A percentile compares a stretch with the other conserved stretches of the same genome.
Conservation (phyloP, 2,797 vertebrate genomes). For the Toxotes lorentzi region DNA sequence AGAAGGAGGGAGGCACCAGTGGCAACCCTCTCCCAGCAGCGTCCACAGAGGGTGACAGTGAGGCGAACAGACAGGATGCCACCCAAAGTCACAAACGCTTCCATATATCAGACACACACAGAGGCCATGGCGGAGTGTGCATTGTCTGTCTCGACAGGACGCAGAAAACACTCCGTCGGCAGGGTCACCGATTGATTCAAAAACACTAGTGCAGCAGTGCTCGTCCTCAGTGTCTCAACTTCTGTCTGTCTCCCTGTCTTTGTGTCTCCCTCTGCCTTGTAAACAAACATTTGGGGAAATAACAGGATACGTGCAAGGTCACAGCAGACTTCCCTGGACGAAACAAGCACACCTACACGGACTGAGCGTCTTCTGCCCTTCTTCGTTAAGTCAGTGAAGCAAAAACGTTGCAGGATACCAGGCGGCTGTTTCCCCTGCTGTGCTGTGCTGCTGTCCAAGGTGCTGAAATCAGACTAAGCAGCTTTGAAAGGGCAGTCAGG, state of each 20-base stretch:
- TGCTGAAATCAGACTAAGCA: conserved; percentile 63
- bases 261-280: neutral
- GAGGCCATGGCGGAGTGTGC: conserved; percentile 36
- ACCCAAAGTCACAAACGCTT: conserved; percentile 79
- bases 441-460: conserved; percentile 66
- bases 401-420: neutral
- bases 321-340: neutral
- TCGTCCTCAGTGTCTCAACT: conserved; percentile 9
- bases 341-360: neutral
- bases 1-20: conserved; percentile 50
- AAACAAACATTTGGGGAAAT: conserved; percentile 5
- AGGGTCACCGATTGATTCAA: conserved; percentile 58
- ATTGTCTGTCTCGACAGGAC: conserved; percentile 51
- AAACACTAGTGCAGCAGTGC: conserved; percentile 30
- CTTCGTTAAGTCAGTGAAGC: conserved; percentile 10
- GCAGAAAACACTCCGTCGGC: conserved; percentile 52
- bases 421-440: neutral
- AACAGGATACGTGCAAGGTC: neutral
- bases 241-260: neutral
- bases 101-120: conserved; percentile 66
- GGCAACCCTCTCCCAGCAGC: conserved; percentile 59
- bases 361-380: neutral
- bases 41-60: conserved; percentile 75
- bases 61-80: conserved; percentile 78
- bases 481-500: conserved; percentile 28